Conservation (phyloP, 37 sponge, comb jelly and placozoan genomes). For the Dysidea cf. avara region DNA sequence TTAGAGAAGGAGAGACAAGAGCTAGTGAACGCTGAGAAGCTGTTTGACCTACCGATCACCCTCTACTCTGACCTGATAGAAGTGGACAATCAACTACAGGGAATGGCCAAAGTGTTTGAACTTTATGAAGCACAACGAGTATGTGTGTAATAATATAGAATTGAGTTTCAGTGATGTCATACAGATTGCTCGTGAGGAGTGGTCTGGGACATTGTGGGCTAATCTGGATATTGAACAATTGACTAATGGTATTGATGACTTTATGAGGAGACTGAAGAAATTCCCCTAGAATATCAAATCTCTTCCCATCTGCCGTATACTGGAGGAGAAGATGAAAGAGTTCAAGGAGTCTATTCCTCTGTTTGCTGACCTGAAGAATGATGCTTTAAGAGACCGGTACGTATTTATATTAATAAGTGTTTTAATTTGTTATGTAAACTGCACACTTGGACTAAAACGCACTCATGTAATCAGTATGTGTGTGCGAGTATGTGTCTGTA, state of each 20-base stretch:
- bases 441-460: too few relatives aligned
- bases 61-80: conserved; percentile 84
- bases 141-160: too few relatives aligned
- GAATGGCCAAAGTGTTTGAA: conserved; percentile 71
- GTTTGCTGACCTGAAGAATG: conserved; percentile 96
- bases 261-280: conserved; percentile 71
- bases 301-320: conserved; percentile 81
- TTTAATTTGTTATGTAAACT: too few relatives aligned
- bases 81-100: conserved; percentile 82
- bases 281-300: conserved; percentile 94
- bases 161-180: not conserved
- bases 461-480: too few relatives aligned
- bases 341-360: conserved; percentile 98
- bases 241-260: conserved; percentile 94
- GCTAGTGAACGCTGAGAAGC: conserved; percentile 95
- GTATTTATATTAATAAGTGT: too few relatives aligned
- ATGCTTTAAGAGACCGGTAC: conserved; percentile 91
- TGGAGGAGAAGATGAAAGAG: conserved; percentile 95
- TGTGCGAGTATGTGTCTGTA: not conserved
- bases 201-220: conserved; percentile 97
- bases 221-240: conserved; percentile 89
- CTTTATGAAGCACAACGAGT: conserved; percentile 91
- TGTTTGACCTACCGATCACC: conserved; percentile 95
- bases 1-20: conserved; percentile 85
- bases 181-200: conserved; percentile 92